Percentiles rank a stretch among this genome's conserved stretches.
Evolutionary conservation across 2,797 vertebrate species (phyloP).

Genomic region (Halcyon badia): DNA sequence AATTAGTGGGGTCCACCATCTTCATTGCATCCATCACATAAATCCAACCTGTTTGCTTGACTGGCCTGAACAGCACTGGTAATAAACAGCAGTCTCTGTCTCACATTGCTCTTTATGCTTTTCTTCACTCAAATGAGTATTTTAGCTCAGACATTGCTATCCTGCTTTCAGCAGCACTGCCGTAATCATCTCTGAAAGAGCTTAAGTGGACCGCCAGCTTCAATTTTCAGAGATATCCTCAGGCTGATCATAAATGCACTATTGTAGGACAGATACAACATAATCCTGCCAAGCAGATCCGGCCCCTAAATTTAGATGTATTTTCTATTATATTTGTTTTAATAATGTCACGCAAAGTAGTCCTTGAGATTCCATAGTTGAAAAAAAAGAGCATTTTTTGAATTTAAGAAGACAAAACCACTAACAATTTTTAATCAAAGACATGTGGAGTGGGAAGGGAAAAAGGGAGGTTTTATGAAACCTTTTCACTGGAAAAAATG

Average conservation of each 20-base stretch:
- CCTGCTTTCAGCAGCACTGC: background rate
- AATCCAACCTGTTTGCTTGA: background rate
- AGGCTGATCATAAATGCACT: background rate
- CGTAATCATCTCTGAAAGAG: background rate
- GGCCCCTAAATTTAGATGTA: background rate
- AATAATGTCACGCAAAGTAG: background rate
- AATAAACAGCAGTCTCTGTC: background rate
- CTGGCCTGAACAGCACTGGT: background rate
- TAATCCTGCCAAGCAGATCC: background rate
- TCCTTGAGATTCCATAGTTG: background rate
- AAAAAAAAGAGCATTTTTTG: background rate
- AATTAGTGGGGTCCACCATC: background rate
- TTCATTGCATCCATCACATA: background rate
- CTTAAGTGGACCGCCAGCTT: background rate
- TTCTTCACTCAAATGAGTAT: background rate
- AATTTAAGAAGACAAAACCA: background rate
- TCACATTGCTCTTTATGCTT: background rate
- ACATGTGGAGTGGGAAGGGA: background rate
- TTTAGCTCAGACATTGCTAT: background rate
- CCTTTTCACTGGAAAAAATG: slow-evolving; percentile 23
- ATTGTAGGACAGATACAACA: background rate
- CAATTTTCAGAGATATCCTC: background rate
- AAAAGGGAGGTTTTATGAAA: background rate
- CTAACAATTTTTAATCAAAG: background rate
- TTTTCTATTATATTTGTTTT: background rate